A percentile compares a stretch with the other conserved stretches of the same genome.
phyloP scores from a whole-genome alignment of 2,888 invertebrate species.

The Megaustenia siamemsis region DNA sequence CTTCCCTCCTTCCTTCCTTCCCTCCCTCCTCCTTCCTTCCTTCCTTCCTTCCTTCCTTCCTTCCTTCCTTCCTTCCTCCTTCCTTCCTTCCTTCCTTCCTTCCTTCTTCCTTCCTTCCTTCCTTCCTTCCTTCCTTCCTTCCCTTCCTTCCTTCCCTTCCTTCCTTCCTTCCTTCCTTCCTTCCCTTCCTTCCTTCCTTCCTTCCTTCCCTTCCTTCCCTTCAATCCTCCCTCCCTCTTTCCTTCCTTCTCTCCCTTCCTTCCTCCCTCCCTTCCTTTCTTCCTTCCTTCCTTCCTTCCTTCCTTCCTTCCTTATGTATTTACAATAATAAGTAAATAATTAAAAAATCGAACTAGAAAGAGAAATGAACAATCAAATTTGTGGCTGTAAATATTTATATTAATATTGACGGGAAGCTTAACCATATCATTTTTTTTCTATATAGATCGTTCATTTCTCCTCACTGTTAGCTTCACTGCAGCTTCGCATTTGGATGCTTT shows the following conservation, averaged over 20 bases:
- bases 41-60: not conserved
- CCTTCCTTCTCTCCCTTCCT: slow-evolving; percentile 1
- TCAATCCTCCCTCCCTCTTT: no score
- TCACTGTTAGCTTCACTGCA: no score
- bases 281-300: slow-evolving; percentile 23
- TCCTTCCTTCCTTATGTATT: not conserved
- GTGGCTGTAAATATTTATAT: no score
- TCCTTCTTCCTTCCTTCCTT: not conserved
- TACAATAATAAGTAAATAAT: not conserved
- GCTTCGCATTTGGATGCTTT: no score
- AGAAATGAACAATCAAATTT: no score
- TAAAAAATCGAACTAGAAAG: no score
- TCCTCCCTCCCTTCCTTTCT: slow-evolving; percentile 27
- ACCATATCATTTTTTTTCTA: not conserved
- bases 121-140: not conserved
- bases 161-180: not conserved
- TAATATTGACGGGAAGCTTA: no score
- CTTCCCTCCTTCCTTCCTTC: not conserved
- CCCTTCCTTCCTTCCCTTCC: slow-evolving; percentile 15
- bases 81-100: no score
- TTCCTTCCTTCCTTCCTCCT: not conserved
- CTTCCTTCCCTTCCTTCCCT: no score
- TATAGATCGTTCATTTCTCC: no score
- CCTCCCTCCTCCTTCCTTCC: not conserved
- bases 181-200: no score